phyloP scores from a whole-genome alignment of 2,113 vertebrate genomes.

The Ursus arctos region DNA sequence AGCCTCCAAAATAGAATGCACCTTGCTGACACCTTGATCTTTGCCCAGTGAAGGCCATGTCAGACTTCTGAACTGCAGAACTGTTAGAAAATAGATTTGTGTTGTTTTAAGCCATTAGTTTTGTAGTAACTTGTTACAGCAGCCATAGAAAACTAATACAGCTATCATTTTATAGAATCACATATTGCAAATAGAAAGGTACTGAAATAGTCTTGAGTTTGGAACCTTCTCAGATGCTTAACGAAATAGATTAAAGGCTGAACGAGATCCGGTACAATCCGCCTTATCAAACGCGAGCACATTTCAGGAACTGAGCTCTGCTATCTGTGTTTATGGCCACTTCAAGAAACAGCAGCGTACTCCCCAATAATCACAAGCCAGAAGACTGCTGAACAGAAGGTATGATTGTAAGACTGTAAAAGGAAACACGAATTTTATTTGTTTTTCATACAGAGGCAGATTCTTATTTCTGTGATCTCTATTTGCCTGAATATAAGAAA shows the following conservation, averaged over 20 bases:
- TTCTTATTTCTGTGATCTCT: slow-evolving; percentile 47
- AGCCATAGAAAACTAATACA: slow-evolving; percentile 28
- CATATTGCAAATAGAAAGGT: slow-evolving; percentile 38
- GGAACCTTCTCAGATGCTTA: slow-evolving; percentile 44
- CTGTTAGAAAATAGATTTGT: not conserved
- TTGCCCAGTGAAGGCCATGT: not conserved
- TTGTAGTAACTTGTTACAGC: not conserved
- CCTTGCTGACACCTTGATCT: not conserved
- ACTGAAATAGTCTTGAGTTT: slow-evolving; percentile 54
- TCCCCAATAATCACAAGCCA: slow-evolving; percentile 28
- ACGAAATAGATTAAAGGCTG: slow-evolving; percentile 60
- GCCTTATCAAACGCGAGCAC: slow-evolving; percentile 58
- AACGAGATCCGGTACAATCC: slow-evolving; percentile 21
- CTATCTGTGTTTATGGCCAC: not conserved
- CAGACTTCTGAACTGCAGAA: not conserved
- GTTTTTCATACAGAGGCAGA: not conserved
- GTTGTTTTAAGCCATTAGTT: not conserved
- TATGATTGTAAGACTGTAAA: not conserved
- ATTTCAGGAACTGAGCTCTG: slow-evolving; percentile 47
- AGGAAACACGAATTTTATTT: slow-evolving; percentile 51
- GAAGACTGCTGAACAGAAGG: not conserved
- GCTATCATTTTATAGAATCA: slow-evolving; percentile 64
- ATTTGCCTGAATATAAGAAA: not conserved
- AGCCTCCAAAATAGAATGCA: not conserved
- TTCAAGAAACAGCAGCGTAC: slow-evolving; percentile 21